Percentiles rank a stretch among this genome's conserved stretches.
These are phyloP conservation scores for Henricia sp. DNA, from an alignment of 53 echinoderm and acorn worm genomes.

Conservation along the genomic window DNA sequence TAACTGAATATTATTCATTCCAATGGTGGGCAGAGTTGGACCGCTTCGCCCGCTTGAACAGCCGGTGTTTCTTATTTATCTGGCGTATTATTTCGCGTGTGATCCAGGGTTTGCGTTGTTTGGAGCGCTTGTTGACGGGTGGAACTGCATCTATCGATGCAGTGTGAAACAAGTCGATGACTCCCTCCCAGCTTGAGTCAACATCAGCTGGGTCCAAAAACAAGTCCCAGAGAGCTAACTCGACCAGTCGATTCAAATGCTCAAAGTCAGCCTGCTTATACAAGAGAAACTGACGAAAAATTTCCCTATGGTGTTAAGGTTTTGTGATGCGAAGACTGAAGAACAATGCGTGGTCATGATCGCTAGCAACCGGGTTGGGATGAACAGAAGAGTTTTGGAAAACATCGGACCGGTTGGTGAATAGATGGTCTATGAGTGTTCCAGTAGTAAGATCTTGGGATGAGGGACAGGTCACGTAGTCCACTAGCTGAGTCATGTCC, in stretches of 20 bases:
- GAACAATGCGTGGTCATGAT: neutral
- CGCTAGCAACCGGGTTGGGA: slow-evolving; percentile 10
- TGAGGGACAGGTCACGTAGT: slow-evolving; percentile 31
- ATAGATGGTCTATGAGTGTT: slow-evolving; percentile 42
- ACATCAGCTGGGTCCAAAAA: slow-evolving; percentile 32
- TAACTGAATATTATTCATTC: neutral
- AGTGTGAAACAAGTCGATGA: slow-evolving; percentile 43
- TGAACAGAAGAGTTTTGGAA: neutral
- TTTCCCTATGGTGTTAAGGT: neutral
- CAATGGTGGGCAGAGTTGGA: neutral
- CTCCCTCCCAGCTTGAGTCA: slow-evolving; percentile 45
- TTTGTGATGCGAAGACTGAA: slow-evolving; percentile 4
- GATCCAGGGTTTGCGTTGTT: slow-evolving; percentile 17
- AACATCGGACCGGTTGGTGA: slow-evolving; percentile 31
- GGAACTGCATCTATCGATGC: slow-evolving; percentile 41
- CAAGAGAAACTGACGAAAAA: slow-evolving; percentile 27
- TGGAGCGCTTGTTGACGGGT: neutral
- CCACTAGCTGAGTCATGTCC: slow-evolving; percentile 28
- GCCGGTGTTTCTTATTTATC: neutral
- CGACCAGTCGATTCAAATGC: slow-evolving; percentile 34
- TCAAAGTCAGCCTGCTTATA: slow-evolving; percentile 13
- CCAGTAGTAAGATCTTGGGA: slow-evolving; percentile 25
- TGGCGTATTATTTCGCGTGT: slow-evolving; percentile 9
- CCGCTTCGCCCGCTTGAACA: neutral
- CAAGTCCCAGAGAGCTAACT: slow-evolving; percentile 37